phyloP scores from a whole-genome alignment of 1,140 invertebrate species.

The Rhagoletis pomonella region DNA sequence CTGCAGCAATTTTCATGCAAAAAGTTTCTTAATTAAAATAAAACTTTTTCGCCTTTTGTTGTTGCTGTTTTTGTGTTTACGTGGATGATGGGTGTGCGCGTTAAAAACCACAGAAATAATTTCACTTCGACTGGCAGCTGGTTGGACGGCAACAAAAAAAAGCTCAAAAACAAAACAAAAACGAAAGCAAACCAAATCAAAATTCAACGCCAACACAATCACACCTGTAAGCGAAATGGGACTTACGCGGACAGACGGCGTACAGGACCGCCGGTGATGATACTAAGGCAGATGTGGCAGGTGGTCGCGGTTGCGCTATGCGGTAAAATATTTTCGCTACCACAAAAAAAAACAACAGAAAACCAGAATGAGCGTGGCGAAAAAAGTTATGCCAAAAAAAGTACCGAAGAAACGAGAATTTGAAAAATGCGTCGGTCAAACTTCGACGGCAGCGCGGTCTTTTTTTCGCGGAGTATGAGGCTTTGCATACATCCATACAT shows the following conservation, averaged over 20 bases:
- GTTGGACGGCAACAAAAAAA: not conserved
- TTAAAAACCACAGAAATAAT: slow-evolving; percentile 38
- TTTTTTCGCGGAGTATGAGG: not conserved
- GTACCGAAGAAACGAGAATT: not conserved
- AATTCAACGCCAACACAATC: slow-evolving; percentile 1
- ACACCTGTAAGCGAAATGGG: not conserved
- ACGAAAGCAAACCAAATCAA: not conserved
- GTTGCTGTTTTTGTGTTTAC: not conserved
- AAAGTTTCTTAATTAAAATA: slow-evolving; percentile 53
- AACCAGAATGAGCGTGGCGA: not conserved
- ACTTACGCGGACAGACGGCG: not conserved
- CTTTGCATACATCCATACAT: not conserved
- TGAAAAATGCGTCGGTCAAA: slow-evolving; percentile 47
- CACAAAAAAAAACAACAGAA: not conserved
- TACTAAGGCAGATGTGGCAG: not conserved
- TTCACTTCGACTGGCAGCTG: slow-evolving; percentile 4
- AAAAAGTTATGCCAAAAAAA: not conserved
- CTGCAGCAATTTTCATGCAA: slow-evolving; percentile 2
- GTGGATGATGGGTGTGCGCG: not conserved
- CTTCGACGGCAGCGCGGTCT: slow-evolving; percentile 8
- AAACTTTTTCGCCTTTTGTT: slow-evolving; percentile 3
- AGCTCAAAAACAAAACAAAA: not conserved
- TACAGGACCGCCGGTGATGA: not conserved
- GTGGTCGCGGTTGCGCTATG: slow-evolving; percentile 45
- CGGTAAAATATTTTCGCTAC: slow-evolving; percentile 12